Evolutionary conservation across 2,888 invertebrate species (phyloP), one percentile per base, ranked within the genome.

Genomic region (Syritta pipiens): DNA sequence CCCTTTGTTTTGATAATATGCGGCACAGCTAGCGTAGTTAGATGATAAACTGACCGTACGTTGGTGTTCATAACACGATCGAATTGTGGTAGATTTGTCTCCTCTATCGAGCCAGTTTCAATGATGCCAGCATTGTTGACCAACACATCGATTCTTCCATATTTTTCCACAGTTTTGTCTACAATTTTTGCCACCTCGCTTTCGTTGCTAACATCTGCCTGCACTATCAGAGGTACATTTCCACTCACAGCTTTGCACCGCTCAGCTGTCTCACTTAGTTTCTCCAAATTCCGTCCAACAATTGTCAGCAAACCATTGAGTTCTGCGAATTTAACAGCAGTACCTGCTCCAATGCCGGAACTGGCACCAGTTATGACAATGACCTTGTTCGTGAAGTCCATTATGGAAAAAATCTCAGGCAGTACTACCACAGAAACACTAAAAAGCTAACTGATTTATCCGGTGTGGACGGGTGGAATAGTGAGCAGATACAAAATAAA

Each of bases 51-150:
- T 0, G 93, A 91, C 81, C 96, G 92, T 0, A 96, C 93, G 89
- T 98, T 99, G 3, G 94, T 92, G 84, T 95, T 94, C 92, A 98
- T 96, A 20, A 96, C 89, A 83, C 93, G 91, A 86, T 98, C 98
- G 85, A 93, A 97, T 85, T 96, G 96, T 17, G 93, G 94, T 71
- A 97, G 84, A 17, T 91, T 92, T 0, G 96, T 95, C 55, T 91
- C 93, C 89, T 97, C 97, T 83, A 97, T 96, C 2, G 92, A 90
- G 3, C 97, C 97, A 2, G 89, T 88, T 86, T 94, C 94, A 30
- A 96, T 87, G 53, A 94, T 91, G n/a, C 97, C 98, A 49, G 97
- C 97, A 89, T 95, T 96, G 86, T 97, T 96, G 0, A 96, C 91
- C 35, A 96, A 88, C 24, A 96, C 91, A 89, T 96, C 94, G 4